A percentile compares a stretch with the other conserved stretches of the same genome.
Conservation (phyloP, 2,888 invertebrate species). For the Mythimna loreyi region DNA sequence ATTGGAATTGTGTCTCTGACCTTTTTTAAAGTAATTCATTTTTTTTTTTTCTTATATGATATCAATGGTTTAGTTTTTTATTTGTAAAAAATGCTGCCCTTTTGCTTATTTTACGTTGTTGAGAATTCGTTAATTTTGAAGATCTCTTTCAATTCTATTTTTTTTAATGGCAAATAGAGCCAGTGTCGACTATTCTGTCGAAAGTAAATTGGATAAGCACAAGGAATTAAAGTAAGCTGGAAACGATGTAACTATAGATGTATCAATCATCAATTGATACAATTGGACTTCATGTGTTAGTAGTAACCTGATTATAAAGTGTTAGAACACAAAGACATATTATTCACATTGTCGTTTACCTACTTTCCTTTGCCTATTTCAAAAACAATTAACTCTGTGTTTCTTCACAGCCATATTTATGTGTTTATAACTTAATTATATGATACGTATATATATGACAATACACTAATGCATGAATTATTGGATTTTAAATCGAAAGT, state of each 20-base stretch:
- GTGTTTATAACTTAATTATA: slow-evolving; percentile 40
- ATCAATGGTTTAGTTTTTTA: slow-evolving; percentile 17
- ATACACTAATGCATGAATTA: slow-evolving; percentile 33
- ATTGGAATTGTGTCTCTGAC: slow-evolving; percentile 61
- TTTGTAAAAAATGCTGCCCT: slow-evolving; percentile 12
- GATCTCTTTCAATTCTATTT: too few species aligned
- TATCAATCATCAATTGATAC: too few species aligned
- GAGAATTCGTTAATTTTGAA: slow-evolving; percentile 16
- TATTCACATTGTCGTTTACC: not conserved
- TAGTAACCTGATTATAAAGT: too few species aligned
- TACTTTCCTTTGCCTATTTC: slow-evolving; percentile 10
- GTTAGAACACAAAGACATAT: too few species aligned
- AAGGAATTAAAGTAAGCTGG: too few species aligned
- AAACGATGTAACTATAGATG: too few species aligned
- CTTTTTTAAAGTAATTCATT: slow-evolving; percentile 53
- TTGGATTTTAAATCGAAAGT: slow-evolving; percentile 49
- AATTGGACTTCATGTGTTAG: too few species aligned
- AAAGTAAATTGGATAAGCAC: too few species aligned
- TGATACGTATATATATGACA: slow-evolving; percentile 2
- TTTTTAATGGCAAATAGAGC: too few species aligned
- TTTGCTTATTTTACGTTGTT: not conserved
- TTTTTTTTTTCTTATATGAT: slow-evolving; percentile 25
- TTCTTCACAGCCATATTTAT: slow-evolving; percentile 1
- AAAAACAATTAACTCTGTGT: not conserved
- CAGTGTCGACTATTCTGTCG: too few species aligned